These are phyloP conservation scores for Tapirus terrestris DNA, from an alignment of 2,113 vertebrate genomes.

Conservation along the genomic window DNA sequence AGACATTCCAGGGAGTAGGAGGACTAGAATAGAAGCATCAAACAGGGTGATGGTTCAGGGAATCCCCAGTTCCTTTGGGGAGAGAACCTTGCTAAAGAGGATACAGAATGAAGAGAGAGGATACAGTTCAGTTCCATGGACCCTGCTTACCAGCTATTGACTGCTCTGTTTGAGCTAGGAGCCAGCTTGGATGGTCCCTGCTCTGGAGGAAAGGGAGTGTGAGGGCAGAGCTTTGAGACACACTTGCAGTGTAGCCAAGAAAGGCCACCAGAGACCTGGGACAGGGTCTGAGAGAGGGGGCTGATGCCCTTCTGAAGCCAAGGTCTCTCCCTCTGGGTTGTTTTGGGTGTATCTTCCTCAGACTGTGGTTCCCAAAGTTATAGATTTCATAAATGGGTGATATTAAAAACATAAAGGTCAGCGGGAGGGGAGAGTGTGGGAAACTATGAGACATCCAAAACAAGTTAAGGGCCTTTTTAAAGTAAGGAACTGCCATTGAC, in stretches of 20 bases:
- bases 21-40: background rate
- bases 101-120: background rate
- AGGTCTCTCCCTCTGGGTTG: background rate
- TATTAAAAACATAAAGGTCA: background rate
- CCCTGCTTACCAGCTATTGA: fast-evolving
- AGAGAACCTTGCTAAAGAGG: background rate
- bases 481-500: background rate
- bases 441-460: background rate
- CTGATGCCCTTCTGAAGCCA: no score
- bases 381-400: fast-evolving
- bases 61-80: background rate
- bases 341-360: background rate
- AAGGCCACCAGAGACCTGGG: background rate
- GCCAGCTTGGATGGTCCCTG: fast-evolving
- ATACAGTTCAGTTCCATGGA: fast-evolving
- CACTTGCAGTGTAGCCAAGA: background rate
- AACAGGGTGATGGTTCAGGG: background rate
- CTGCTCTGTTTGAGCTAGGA: background rate
- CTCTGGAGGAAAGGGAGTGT: background rate
- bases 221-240: background rate
- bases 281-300: no score
- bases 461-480: background rate
- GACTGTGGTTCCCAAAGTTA: background rate
- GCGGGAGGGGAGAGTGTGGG: no score
- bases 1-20: background rate